A percentile compares a stretch with the other conserved stretches of the same genome.
These are phyloP conservation scores for Sialis fuliginosa DNA, from an alignment of 2,888 invertebrate genomes.

Conservation along the genomic window DNA sequence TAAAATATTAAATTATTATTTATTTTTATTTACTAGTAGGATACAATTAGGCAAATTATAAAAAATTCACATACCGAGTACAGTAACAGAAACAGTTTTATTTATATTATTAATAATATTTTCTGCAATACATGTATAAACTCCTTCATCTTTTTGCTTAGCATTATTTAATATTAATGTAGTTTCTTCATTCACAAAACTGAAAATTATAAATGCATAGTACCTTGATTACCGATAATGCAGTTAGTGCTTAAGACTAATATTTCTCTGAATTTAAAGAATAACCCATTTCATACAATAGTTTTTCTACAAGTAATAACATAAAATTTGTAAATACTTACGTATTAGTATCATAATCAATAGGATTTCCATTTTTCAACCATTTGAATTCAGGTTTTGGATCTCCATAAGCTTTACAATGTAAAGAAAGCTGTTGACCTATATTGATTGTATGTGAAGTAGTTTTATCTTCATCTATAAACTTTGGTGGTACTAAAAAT, in stretches of 20 bases:
- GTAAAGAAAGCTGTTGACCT: slow-evolving; percentile 24
- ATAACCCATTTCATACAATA: no score
- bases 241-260: no score
- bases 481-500: slow-evolving; percentile 27
- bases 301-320: no score
- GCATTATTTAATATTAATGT: slow-evolving; percentile 3
- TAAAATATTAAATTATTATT: no score
- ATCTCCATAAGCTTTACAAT: slow-evolving; percentile 30
- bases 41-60: background rate
- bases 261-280: no score
- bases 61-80: slow-evolving; percentile 24
- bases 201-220: background rate
- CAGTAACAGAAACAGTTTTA: slow-evolving; percentile 24
- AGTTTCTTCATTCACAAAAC: slow-evolving; percentile 1
- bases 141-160: slow-evolving; percentile 22
- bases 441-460: slow-evolving; percentile 23
- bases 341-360: slow-evolving; percentile 9
- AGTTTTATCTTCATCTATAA: slow-evolving; percentile 24
- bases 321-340: no score
- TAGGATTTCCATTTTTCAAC: slow-evolving; percentile 30
- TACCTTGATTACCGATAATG: no score
- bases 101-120: slow-evolving; percentile 23
- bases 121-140: slow-evolving; percentile 26
- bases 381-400: slow-evolving; percentile 38
- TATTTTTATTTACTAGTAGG: background rate